Conservation (phyloP, 1,140 invertebrate genomes). For the Formica exsecta region DNA sequence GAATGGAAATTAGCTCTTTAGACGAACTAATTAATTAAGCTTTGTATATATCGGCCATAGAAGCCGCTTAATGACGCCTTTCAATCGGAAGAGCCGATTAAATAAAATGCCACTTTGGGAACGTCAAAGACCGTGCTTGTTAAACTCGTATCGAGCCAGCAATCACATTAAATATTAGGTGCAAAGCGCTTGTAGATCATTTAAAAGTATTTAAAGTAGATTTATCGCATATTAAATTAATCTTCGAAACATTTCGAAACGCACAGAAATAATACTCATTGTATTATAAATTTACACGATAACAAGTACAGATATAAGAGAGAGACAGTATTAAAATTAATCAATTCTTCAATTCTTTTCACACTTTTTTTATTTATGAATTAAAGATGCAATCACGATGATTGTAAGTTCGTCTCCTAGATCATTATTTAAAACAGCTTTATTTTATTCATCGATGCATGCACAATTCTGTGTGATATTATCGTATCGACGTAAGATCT, state of each 20-base stretch:
- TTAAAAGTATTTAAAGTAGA: not conserved
- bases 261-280: not conserved
- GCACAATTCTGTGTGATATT: not conserved
- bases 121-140: not conserved
- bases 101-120: slow-evolving; percentile 27
- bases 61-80: slow-evolving; percentile 38
- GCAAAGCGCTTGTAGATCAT: not conserved
- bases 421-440: not conserved
- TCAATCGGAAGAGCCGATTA: slow-evolving; percentile 35
- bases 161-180: not conserved
- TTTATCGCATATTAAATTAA: not conserved
- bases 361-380: not conserved
- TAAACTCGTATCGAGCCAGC: not conserved
- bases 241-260: not conserved
- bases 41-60: slow-evolving; percentile 19
- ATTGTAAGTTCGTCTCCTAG: not conserved
- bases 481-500: slow-evolving; percentile 7
- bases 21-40: slow-evolving; percentile 50
- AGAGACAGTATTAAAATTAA: not conserved
- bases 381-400: not conserved
- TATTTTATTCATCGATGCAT: not conserved
- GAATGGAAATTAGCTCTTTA: slow-evolving; percentile 43
- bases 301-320: not conserved
- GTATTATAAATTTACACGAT: not conserved
- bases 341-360: not conserved